Evolutionary conservation across 2,113 vertebrate species (phyloP).

Genomic region (Odontophorus gujanensis): DNA sequence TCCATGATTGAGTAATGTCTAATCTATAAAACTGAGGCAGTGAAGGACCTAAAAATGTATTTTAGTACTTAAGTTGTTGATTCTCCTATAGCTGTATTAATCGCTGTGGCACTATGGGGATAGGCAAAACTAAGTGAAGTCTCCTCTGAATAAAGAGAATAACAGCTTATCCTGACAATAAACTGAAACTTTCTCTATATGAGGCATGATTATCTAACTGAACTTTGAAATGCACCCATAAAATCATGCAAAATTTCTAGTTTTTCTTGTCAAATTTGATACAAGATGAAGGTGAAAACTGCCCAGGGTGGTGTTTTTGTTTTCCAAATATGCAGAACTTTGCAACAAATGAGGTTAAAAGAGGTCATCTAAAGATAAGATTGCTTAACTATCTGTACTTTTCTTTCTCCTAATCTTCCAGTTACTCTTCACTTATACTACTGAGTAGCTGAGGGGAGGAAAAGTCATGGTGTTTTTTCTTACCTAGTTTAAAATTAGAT

Average conservation of each 20-base stretch:
- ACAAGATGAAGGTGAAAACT: neutral
- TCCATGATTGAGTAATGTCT: neutral
- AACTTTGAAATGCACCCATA: neutral
- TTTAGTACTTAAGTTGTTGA: neutral
- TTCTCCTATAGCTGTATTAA: neutral
- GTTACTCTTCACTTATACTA: conserved; percentile 24
- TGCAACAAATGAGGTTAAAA: conserved; percentile 46
- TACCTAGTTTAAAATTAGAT: neutral
- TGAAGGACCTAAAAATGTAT: neutral
- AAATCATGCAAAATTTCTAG: neutral
- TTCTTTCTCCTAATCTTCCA: neutral
- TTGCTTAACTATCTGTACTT: conserved; percentile 11
- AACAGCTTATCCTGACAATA: neutral
- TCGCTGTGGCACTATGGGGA: neutral
- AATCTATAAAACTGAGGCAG: neutral
- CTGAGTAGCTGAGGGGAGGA: neutral
- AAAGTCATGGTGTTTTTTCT: neutral
- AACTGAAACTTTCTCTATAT: neutral
- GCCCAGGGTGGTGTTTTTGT: neutral
- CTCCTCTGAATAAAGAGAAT: neutral
- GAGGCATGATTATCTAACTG: neutral
- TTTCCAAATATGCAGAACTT: conserved; percentile 1
- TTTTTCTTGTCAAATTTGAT: neutral
- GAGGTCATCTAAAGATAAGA: conserved; percentile 45
- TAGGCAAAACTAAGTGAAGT: neutral